A percentile compares a stretch with the other conserved stretches of the same genome.
These are phyloP conservation scores for Calephelis nemesis DNA, from an alignment of 1,140 invertebrate genomes.

Conservation along the genomic window DNA sequence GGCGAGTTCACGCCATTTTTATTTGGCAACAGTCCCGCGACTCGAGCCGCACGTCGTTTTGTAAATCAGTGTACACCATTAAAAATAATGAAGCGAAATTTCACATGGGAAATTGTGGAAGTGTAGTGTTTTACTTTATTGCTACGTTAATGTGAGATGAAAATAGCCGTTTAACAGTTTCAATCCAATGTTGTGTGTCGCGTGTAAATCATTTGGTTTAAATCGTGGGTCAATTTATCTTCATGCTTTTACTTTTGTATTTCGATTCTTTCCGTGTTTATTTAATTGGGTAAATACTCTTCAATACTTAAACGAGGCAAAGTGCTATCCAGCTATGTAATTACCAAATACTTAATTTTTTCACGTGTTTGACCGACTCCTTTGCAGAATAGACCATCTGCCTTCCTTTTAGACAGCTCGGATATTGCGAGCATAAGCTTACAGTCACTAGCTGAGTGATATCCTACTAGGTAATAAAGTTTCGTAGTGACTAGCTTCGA, in stretches of 20 bases:
- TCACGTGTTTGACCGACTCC: too few relatives aligned
- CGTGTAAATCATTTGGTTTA: conserved; percentile 17
- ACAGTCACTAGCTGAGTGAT: too few relatives aligned
- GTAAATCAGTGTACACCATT: conserved; percentile 53
- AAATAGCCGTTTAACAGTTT: conserved; percentile 40
- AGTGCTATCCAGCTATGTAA: too few relatives aligned
- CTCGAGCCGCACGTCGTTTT: conserved; percentile 36
- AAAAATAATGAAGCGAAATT: conserved; percentile 64
- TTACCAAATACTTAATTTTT: too few relatives aligned
- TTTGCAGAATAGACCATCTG: too few relatives aligned
- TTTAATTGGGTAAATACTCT: too few relatives aligned
- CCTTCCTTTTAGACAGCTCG: too few relatives aligned
- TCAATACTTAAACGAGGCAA: too few relatives aligned
- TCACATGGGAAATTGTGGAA: conserved; percentile 45
- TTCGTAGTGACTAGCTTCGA: too few relatives aligned
- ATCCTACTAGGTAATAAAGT: too few relatives aligned
- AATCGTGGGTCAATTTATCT: conserved; percentile 36
- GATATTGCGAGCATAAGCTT: too few relatives aligned
- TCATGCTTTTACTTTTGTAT: conserved; percentile 10
- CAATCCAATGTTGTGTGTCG: conserved; percentile 7
- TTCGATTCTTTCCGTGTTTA: background rate
- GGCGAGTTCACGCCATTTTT: conserved; percentile 32
- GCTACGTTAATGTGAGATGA: conserved; percentile 41
- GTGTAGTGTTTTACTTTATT: conserved; percentile 46
- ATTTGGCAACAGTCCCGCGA: conserved; percentile 24